Evolutionary conservation across 2,797 vertebrate genomes (phyloP).

Genomic region (Arnoldichthys spilopterus): DNA sequence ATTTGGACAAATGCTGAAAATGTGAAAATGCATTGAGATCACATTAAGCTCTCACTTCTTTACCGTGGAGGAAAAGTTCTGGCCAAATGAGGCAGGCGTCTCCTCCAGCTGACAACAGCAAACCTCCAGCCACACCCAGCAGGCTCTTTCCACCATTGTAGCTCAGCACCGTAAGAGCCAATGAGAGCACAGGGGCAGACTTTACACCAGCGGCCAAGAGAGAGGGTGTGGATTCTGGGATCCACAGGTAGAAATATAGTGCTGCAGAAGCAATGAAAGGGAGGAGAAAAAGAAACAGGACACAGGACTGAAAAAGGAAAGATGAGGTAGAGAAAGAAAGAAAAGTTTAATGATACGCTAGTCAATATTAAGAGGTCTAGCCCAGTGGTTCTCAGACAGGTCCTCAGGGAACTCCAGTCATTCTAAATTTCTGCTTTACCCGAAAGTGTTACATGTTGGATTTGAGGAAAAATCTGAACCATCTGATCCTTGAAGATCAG

Average conservation of each 20-base stretch:
- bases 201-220: constrained; percentile 77
- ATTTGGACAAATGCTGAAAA: not conserved
- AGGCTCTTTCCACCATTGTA: constrained; percentile 67
- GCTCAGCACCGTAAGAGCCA: constrained; percentile 72
- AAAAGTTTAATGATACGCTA: not conserved
- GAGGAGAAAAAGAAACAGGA: constrained; percentile 71
- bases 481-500: no score
- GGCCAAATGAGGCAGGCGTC: constrained; percentile 86
- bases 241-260: constrained; percentile 80
- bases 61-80: constrained; percentile 69
- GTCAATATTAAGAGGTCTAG: not conserved
- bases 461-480: no score
- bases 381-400: no score
- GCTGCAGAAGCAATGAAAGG: constrained; percentile 73
- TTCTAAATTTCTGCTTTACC: no score
- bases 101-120: constrained; percentile 81
- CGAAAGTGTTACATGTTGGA: no score
- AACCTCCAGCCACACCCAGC: constrained; percentile 75
- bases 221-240: constrained; percentile 69
- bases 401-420: no score
- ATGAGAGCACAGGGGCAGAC: constrained; percentile 74
- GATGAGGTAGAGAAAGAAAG: not conserved
- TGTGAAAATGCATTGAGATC: not conserved
- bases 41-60: constrained; percentile 12
- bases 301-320: constrained; percentile 68